Base-by-base conservation (phyloP, 2,888 invertebrate species). In the Eupithecia abbreviata region DNA sequence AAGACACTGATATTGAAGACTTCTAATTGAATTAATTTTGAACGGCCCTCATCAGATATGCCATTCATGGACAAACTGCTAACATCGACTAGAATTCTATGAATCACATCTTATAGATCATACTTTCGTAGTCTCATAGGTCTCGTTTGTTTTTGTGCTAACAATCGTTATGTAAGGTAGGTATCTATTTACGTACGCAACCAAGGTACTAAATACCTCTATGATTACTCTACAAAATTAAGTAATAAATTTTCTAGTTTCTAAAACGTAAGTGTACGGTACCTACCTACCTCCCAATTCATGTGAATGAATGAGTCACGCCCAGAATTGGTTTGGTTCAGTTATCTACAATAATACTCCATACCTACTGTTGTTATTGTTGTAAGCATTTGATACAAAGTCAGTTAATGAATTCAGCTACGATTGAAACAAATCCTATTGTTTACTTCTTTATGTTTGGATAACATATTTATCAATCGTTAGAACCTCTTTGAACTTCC, bases 281-380 rank as follows among this genome's bases (percentile, higher is more conserved):
- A 58, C 18, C 30, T 62, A 45, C 45, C 49, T 72, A 72, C 58
- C 72, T 49, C 42, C 47, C 65, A 68, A 85, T 87, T 90, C 90
- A 89, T 89, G 87, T 93, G 93, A 93, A 93, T 93, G 93, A 91
- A 91, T 93, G 93, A 93, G 88, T 93, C 93, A 93, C 87, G 85
- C 84, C 85, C 88, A 88, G 88, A 90, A 90, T 92, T 90, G 90
- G 90, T 92, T 89, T 88, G 86, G 90, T 92, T 90, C 71, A 77
- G 68, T 77, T 73, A 73, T 58, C 70, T 76, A 65, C 13, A 72
- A 49, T 30, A 62, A 45, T 71, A 45, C 43, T 62, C 43, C 70
- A 42, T 12, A 47, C 68, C 30, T 30, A 30, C 30, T 30, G 30
- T 30, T 30, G 30, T 30, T 67, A 45, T 67, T 69, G 47, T 49